phyloP scores from a whole-genome alignment of 2,888 invertebrate species.

The Lagria hirta region DNA sequence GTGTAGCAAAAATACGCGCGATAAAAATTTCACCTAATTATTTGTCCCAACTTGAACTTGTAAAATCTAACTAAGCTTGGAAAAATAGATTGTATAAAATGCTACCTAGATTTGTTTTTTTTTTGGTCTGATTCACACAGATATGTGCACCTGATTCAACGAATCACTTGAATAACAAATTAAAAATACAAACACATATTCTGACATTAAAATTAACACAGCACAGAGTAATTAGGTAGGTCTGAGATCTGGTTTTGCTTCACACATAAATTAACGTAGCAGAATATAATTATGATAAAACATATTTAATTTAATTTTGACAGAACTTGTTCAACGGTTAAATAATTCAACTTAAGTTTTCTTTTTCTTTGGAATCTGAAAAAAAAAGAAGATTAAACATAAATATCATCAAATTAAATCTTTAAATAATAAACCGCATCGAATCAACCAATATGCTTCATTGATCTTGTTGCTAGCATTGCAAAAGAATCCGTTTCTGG shows the following conservation, averaged over 20 bases:
- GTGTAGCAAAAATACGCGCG: constrained; percentile 42
- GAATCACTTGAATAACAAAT: constrained; percentile 25
- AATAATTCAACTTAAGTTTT: constrained; percentile 63
- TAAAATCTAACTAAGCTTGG: constrained; percentile 47
- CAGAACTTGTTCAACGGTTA: constrained; percentile 15
- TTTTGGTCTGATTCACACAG: constrained; percentile 46
- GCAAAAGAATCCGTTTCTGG: too few relatives aligned
- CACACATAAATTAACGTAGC: constrained; percentile 19
- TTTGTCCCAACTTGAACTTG: constrained; percentile 28
- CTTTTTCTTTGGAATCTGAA: constrained; percentile 71
- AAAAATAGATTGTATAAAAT: constrained; percentile 47
- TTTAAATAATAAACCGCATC: too few relatives aligned
- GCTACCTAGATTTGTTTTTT: constrained; percentile 39
- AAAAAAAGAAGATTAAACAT: too few relatives aligned
- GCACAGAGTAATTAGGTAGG: constrained; percentile 33
- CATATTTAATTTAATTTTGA: constrained; percentile 22
- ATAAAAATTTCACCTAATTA: constrained; percentile 23
- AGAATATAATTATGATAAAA: constrained; percentile 14
- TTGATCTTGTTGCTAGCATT: too few relatives aligned
- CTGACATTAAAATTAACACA: constrained; percentile 37
- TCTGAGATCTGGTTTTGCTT: constrained; percentile 35
- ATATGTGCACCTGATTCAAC: constrained; percentile 43
- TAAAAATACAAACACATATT: constrained; percentile 24
- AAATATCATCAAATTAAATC: too few relatives aligned
- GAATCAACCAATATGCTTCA: too few relatives aligned